Conservation (phyloP, 2,113 vertebrate genomes). For the Malurus melanocephalus region DNA sequence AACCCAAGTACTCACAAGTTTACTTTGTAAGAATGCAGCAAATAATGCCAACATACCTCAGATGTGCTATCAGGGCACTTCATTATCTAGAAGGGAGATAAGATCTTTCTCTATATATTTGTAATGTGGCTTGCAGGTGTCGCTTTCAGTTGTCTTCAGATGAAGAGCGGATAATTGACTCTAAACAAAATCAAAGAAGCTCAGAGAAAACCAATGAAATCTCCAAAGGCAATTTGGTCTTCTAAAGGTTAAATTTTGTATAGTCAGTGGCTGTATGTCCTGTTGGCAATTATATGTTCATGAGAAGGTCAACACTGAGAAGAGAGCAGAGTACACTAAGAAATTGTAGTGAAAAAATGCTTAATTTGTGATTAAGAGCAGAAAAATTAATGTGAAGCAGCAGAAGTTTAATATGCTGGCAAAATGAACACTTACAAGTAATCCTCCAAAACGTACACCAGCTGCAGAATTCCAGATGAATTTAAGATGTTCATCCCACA, state of each 20-base stretch:
- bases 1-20: not conserved
- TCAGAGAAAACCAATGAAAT: not conserved
- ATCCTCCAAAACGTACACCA: constrained; percentile 1
- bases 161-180: not conserved
- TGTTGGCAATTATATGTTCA: not conserved
- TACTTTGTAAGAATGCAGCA: not conserved
- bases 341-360: not conserved
- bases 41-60: not conserved
- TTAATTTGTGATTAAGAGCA: not conserved
- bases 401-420: not conserved
- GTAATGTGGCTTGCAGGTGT: not conserved
- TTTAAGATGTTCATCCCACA: constrained; percentile 14
- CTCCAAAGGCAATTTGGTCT: not conserved
- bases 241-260: not conserved
- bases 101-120: not conserved
- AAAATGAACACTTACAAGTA: not conserved
- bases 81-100: not conserved
- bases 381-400: not conserved
- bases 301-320: not conserved
- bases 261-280: not conserved
- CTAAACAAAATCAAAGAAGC: not conserved
- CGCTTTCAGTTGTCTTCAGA: not conserved
- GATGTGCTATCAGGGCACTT: not conserved
- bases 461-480: constrained; percentile 40
- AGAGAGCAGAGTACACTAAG: not conserved